Conservation (phyloP, 1,140 invertebrate genomes). For the Orchesella cincta region DNA sequence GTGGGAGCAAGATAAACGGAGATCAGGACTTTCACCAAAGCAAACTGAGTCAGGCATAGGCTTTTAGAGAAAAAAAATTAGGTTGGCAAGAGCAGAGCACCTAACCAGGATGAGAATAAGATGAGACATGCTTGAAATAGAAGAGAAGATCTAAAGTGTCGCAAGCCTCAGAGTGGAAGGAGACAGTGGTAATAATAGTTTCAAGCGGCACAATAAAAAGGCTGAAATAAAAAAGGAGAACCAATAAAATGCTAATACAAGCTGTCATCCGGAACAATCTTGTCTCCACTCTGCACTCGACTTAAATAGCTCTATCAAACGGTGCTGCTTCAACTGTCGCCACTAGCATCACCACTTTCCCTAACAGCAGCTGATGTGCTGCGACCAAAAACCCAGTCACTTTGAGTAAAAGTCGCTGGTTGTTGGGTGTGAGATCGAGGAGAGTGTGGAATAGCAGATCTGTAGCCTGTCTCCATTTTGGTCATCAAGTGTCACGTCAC, state of each 20-base stretch:
- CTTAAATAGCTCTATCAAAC: slow-evolving; percentile 1
- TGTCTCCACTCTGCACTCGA: not conserved
- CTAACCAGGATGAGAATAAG: not conserved
- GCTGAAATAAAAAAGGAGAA: not conserved
- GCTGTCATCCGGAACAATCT: slow-evolving; percentile 9
- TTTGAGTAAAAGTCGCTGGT: too few species aligned
- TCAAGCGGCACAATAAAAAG: not conserved
- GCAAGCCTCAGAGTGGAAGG: not conserved
- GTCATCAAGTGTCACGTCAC: not conserved
- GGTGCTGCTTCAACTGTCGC: not conserved
- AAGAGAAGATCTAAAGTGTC: not conserved
- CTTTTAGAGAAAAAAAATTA: too few species aligned
- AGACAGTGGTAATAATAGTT: not conserved
- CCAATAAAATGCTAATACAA: slow-evolving; percentile 22
- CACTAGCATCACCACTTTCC: not conserved
- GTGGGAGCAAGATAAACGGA: not conserved
- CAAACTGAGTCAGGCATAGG: too few species aligned
- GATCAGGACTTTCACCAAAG: not conserved
- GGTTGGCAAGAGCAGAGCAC: not conserved
- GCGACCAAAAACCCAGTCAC: too few species aligned
- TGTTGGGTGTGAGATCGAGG: too few species aligned
- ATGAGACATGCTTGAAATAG: not conserved
- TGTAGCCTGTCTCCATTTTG: too few species aligned
- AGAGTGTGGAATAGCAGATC: too few species aligned
- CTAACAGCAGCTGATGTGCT: too few species aligned